These are phyloP conservation scores for Formicarius rufipectus DNA, from an alignment of 2,113 vertebrate genomes.

Conservation along the genomic window DNA sequence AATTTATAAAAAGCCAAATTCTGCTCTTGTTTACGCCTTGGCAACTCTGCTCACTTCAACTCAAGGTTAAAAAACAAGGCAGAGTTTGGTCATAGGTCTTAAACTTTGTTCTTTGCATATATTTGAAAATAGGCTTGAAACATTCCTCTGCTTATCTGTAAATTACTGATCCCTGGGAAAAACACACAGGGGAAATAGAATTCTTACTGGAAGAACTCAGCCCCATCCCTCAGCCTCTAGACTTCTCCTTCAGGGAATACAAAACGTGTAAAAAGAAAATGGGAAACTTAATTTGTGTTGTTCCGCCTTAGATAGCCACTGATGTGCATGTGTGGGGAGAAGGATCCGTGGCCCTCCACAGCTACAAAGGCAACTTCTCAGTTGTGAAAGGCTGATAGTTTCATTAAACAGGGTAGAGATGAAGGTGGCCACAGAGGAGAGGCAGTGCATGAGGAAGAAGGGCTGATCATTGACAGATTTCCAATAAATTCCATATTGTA, in stretches of 20 bases:
- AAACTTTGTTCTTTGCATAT: not conserved
- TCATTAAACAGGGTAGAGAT: not conserved
- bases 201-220: not conserved
- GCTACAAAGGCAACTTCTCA: not conserved
- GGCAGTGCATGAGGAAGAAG: not conserved
- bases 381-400: not conserved
- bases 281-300: not conserved
- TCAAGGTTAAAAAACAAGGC: not conserved
- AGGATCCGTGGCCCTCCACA: not conserved
- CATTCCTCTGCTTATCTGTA: not conserved
- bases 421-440: not conserved
- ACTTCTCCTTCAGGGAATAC: not conserved
- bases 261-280: not conserved
- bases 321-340: not conserved
- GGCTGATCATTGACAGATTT: not conserved
- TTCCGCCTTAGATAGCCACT: not conserved
- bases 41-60: not conserved
- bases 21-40: conserved; percentile 6
- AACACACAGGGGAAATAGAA: not conserved
- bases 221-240: not conserved
- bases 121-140: conserved; percentile 4
- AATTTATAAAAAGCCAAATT: not conserved
- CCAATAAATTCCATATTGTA: not conserved
- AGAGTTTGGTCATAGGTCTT: not conserved
- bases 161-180: not conserved